phyloP scores from a whole-genome alignment of 2,888 invertebrate species.

The Malacosoma neustria region DNA sequence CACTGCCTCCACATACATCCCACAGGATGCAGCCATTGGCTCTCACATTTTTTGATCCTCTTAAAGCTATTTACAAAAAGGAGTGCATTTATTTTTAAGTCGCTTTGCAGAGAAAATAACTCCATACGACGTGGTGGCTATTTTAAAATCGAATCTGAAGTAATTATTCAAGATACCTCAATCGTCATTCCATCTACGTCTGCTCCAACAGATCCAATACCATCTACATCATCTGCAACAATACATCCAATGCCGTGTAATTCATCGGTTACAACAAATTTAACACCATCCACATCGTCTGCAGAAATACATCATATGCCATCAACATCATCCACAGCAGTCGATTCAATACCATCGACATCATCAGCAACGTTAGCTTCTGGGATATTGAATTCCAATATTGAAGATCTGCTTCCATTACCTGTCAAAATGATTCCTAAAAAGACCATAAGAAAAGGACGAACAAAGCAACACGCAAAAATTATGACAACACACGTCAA shows the following conservation, averaged over 20 bases:
- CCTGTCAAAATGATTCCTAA: slow-evolving; percentile 9
- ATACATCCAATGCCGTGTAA: slow-evolving; percentile 5
- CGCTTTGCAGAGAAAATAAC: slow-evolving; percentile 8
- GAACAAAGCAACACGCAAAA: slow-evolving; percentile 12
- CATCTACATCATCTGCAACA: slow-evolving; percentile 5
- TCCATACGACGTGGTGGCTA: slow-evolving; percentile 9
- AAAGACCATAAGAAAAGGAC: slow-evolving; percentile 8
- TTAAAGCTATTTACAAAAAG: slow-evolving; percentile 20
- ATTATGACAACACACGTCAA: slow-evolving; percentile 12
- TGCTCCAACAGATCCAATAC: slow-evolving; percentile 4
- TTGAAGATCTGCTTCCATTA: slow-evolving; percentile 13
- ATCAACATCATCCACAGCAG: slow-evolving; percentile 4
- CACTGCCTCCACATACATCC: slow-evolving; percentile 20
- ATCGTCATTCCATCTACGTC: slow-evolving; percentile 7
- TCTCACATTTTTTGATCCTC: slow-evolving; percentile 16
- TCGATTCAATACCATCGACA: slow-evolving; percentile 3
- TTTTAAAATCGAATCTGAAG: slow-evolving; percentile 11
- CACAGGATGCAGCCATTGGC: slow-evolving; percentile 21
- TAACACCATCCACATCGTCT: slow-evolving; percentile 4
- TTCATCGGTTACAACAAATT: slow-evolving; percentile 3
- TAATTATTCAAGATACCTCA: slow-evolving; percentile 9
- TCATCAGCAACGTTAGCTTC: slow-evolving; percentile 2
- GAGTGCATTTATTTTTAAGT: slow-evolving; percentile 20
- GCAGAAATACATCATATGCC: slow-evolving; percentile 5
- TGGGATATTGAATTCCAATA: slow-evolving; percentile 4